These are phyloP conservation scores for Drosophila tripunctata DNA, from an alignment of 2,888 invertebrate species.

Conservation along the genomic window DNA sequence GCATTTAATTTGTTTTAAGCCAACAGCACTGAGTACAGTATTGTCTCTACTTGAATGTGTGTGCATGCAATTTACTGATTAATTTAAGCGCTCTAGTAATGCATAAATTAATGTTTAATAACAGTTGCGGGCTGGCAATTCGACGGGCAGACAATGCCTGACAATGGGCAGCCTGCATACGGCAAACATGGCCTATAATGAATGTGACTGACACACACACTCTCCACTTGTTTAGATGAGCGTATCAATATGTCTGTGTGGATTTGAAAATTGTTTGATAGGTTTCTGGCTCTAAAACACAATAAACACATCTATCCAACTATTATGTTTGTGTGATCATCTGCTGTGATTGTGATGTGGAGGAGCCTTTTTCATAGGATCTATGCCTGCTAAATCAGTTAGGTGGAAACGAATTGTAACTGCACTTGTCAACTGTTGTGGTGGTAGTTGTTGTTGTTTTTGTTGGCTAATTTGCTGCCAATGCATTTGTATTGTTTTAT, in stretches of 20 bases:
- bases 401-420: constrained; percentile 13
- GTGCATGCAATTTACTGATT: constrained; percentile 67
- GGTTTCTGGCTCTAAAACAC: constrained; percentile 30
- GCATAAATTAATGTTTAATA: constrained; percentile 75
- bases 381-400: constrained; percentile 35
- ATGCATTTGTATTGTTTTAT: constrained; percentile 57
- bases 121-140: constrained; percentile 50
- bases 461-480: constrained; percentile 49
- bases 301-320: neutral
- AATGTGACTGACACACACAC: constrained; percentile 29
- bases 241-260: constrained; percentile 54
- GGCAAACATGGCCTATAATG: constrained; percentile 31
- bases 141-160: constrained; percentile 27
- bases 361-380: constrained; percentile 13
- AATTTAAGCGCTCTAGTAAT: constrained; percentile 68
- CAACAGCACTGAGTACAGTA: constrained; percentile 22
- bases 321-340: constrained; percentile 10
- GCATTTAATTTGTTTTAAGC: constrained; percentile 57
- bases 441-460: constrained; percentile 6
- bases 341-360: constrained; percentile 5
- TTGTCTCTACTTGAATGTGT: constrained; percentile 23
- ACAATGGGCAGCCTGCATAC: constrained; percentile 30
- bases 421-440: constrained; percentile 13
- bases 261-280: constrained; percentile 51
- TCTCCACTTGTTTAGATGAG: constrained; percentile 36